A percentile compares a stretch with the other conserved stretches of the same genome.
Conservation (phyloP, 2,113 vertebrate genomes). For the Cryptotis parvus region DNA sequence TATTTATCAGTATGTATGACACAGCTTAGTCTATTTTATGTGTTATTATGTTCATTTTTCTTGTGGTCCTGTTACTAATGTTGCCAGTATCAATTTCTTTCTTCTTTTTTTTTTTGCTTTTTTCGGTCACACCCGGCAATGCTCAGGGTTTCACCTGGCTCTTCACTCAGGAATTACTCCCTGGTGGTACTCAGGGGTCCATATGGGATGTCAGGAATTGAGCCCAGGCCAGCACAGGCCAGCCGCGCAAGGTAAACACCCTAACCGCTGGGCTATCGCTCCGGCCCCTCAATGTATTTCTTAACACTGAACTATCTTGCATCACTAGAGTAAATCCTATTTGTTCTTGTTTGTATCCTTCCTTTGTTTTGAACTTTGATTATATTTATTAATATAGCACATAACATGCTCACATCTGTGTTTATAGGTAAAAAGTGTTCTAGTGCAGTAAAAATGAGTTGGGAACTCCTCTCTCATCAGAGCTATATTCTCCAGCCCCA, state of each 20-base stretch:
- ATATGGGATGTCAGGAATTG: too few relatives aligned
- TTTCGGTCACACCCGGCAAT: too few relatives aligned
- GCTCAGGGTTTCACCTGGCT: too few relatives aligned
- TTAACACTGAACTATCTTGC: background rate
- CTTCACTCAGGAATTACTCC: too few relatives aligned
- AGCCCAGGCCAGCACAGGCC: too few relatives aligned
- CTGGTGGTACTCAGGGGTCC: too few relatives aligned
- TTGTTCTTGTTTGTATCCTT: background rate
- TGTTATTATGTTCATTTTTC: background rate
- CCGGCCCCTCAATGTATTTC: too few relatives aligned
- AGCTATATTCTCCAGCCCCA: too few relatives aligned
- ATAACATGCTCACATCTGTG: slow-evolving; percentile 15
- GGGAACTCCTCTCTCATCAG: background rate
- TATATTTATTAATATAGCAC: background rate
- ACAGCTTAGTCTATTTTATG: background rate
- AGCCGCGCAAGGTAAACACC: too few relatives aligned
- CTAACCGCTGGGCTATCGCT: too few relatives aligned
- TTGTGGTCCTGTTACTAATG: background rate
- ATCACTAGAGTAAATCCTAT: background rate
- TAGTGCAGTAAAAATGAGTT: background rate
- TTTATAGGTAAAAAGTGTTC: background rate
- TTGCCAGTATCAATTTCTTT: slow-evolving; percentile 5
- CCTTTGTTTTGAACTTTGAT: background rate
- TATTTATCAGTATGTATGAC: slow-evolving; percentile 2
- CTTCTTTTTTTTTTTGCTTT: too few relatives aligned